Base-by-base conservation (phyloP, 2,797 vertebrate species). In the Amazonetta brasiliensis region DNA sequence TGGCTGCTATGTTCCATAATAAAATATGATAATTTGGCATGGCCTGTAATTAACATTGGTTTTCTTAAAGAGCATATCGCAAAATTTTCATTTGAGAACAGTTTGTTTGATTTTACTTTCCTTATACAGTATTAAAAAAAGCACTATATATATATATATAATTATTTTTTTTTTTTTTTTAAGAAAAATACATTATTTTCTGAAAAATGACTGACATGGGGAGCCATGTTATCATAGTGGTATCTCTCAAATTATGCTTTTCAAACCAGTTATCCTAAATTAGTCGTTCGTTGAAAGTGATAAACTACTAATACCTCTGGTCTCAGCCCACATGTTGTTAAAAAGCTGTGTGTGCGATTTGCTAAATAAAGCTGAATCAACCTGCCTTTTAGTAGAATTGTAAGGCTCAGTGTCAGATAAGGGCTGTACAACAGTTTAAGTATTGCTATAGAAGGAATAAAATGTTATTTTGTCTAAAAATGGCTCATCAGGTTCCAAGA, bases 11-110 rank as follows among this genome's bases (percentile, higher is more conserved):
- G 35, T 93, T 91, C 43, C 31, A 30, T 58, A 90, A 81, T 66
- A 91, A 91, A 92, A 87, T 72, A 95, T 11, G 41, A 25, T 80
- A 94, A 90, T 90, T 94, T 94, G 68, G 14, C 26, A 26, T 31
- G 11, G 54, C 12, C 44, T 46, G 23, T 92, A 74, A 90, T 68
- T 90, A 46, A 55, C 9, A 11, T 58, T 58, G 25, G 6, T 67
- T 84, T 83, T 59, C 66, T 66, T 86, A 78, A 75, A 43, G 46
- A 58, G 12, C 5, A 39, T 25, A n/a, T 6, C 74, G 33, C 26
- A 74, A n/a, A 88, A 46, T 48, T 84, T 86, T 83, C 5, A 39
- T 75, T 63, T 84, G 26, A 88, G 31, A 79, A 81, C 6, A 46
- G 3, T 6, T 55, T 52, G 13, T 18, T 80, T 75, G 12, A 7